Evolutionary conservation across 2,888 invertebrate species (phyloP).

Genomic region (Seira sanloemensis): DNA sequence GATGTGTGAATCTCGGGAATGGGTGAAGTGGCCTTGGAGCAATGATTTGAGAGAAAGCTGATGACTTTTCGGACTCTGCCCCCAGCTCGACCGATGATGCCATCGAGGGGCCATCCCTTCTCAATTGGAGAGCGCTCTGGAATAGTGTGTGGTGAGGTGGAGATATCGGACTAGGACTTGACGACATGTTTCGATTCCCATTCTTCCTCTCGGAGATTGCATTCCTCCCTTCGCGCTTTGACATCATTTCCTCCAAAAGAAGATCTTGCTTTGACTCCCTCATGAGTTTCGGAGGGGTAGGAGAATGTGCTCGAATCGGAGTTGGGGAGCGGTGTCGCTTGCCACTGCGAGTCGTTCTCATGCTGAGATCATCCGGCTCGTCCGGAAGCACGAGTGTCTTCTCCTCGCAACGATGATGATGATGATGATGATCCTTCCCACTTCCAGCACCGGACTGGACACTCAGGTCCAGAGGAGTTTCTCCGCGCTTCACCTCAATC

Average conservation of each 20-base stretch:
- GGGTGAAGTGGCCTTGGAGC: slow-evolving; percentile 72
- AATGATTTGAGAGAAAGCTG: slow-evolving; percentile 72
- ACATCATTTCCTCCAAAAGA: slow-evolving; percentile 41
- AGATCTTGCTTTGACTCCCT: slow-evolving; percentile 23
- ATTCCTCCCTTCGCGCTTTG: slow-evolving; percentile 29
- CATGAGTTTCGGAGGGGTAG: slow-evolving; percentile 39
- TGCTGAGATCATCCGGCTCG: slow-evolving; percentile 46
- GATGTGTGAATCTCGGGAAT: slow-evolving; percentile 71
- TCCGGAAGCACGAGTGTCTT: slow-evolving; percentile 34
- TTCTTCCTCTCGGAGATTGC: slow-evolving; percentile 29
- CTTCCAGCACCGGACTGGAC: slow-evolving; percentile 62
- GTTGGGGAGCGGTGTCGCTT: slow-evolving; percentile 65
- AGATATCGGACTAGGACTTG: slow-evolving; percentile 52
- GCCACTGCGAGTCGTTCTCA: slow-evolving; percentile 59
- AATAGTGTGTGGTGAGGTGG: slow-evolving; percentile 51
- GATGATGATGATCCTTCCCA: slow-evolving; percentile 47
- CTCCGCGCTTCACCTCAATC: slow-evolving; percentile 55
- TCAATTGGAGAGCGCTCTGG: slow-evolving; percentile 47
- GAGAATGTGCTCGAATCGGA: slow-evolving; percentile 55
- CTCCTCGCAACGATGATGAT: slow-evolving; percentile 5
- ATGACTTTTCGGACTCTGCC: slow-evolving; percentile 56
- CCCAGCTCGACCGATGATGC: slow-evolving; percentile 24
- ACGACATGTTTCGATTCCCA: slow-evolving; percentile 23
- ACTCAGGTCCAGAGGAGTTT: slow-evolving; percentile 61
- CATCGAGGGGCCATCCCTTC: slow-evolving; percentile 31